phyloP scores from a whole-genome alignment of 1,140 invertebrate genomes.

The Zaprionus vittiger region DNA sequence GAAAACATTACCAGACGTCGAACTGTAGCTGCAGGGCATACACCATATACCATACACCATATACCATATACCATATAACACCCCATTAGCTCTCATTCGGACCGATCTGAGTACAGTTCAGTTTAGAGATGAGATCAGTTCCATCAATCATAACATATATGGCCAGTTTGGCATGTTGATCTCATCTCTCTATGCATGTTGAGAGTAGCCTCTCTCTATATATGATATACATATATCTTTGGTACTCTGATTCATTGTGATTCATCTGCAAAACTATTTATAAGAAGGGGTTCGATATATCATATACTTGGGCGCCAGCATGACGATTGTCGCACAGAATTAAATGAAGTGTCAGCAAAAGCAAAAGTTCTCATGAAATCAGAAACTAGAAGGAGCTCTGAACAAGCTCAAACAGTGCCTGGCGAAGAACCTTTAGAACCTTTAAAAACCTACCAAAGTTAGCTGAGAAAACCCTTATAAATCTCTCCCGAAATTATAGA shows the following conservation, averaged over 20 bases:
- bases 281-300: neutral
- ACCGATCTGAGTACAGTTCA: slow-evolving; percentile 10
- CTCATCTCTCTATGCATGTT: slow-evolving; percentile 16
- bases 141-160: slow-evolving; percentile 3
- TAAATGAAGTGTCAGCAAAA: neutral
- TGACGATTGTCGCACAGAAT: neutral
- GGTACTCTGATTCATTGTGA: slow-evolving; percentile 3
- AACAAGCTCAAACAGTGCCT: too few species aligned
- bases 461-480: neutral
- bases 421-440: too few species aligned
- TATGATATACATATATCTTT: neutral
- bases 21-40: neutral
- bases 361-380: neutral
- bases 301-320: neutral
- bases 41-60: neutral
- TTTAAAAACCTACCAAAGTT: too few species aligned
- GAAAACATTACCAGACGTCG: neutral
- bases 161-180: slow-evolving; percentile 21
- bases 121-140: slow-evolving; percentile 5
- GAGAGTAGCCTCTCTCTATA: neutral
- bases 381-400: too few species aligned
- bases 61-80: neutral
- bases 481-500: neutral
- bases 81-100: slow-evolving; percentile 5
- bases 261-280: slow-evolving; percentile 3